Evolutionary conservation across 2,113 vertebrate genomes (phyloP), one percentile per base, ranked within the genome.

Genomic region (Myrmophylax atrothorax): DNA sequence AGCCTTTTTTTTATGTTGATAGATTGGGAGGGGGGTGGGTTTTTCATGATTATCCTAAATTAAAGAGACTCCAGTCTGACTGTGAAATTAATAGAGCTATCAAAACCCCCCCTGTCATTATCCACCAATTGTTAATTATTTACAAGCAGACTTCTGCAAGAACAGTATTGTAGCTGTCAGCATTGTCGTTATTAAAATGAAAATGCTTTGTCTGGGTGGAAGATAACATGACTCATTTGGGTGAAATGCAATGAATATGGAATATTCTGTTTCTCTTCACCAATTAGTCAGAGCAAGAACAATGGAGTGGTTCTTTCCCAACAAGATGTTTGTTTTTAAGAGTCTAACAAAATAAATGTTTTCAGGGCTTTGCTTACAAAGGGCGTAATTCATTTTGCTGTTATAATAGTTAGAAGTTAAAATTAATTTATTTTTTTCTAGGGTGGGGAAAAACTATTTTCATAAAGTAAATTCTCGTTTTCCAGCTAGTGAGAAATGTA

Each of bases 71-170:
- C 59, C 84, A 91, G 80, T 63, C 83, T 96, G 90, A 79, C 87
- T 93, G 70, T 93, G 93, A 92, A 95, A 83, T 96, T 94, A 96
- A 94, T 91, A 95, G 76, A 95, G 68, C 84, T 93, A 77, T 96
- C 73, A 90, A 58, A 60, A 73, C 29, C 3, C 42, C n/a, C 75
- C 14, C 88, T 37, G 56, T 92, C 78, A 29, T 70, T 94, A 64
- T 70, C 85, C 74, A 94, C 89, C 82, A 86, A 52, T 89, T 89
- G 88, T 96, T 96, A 96, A 97, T 97, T 94, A 96, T 96, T 96
- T 96, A 97, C 96, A 97, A 96, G 92, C 78, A 73, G 86, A 93
- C 44, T 91, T 95, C 77, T 94, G 91, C 90, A 77, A 68, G 70
- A 95, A 35, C 68, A 63, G 53, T 60, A 73, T 70, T 93, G 92